Evolutionary conservation across 64 coral and sea anemone genomes (phyloP).

Genomic region (Acropora tenuis): DNA sequence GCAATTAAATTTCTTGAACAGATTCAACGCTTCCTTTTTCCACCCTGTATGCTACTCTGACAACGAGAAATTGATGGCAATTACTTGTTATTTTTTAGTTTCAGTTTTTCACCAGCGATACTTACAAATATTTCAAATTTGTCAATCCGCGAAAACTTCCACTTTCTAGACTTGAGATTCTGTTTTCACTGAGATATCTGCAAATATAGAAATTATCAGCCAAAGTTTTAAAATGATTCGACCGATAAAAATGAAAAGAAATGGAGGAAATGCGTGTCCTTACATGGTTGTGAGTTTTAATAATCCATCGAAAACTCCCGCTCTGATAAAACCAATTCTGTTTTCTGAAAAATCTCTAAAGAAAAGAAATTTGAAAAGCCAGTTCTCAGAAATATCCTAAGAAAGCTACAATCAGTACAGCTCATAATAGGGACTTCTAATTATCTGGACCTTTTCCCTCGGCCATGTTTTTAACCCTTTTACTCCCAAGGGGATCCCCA

Average conservation of each 20-base stretch:
- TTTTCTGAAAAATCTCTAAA: conserved; percentile 36
- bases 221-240: background rate
- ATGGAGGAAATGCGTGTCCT: background rate
- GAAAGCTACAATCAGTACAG: too few species aligned
- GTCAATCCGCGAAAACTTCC: conserved; percentile 44
- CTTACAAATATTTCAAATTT: conserved; percentile 39
- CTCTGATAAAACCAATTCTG: conserved; percentile 7
- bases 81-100: background rate
- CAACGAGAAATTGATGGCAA: background rate
- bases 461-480: too few species aligned
- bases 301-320: conserved; percentile 21
- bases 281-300: conserved; percentile 15
- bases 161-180: conserved; percentile 53
- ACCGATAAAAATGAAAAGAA: background rate
- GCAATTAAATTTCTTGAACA: too few species aligned
- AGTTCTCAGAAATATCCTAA: background rate
- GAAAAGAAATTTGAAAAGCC: background rate
- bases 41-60: too few species aligned
- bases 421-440: too few species aligned
- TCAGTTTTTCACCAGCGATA: background rate
- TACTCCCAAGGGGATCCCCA: too few species aligned
- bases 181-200: conserved; percentile 63
- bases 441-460: too few species aligned
- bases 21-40: too few species aligned
- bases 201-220: background rate